Evolutionary conservation across 1,140 invertebrate species (phyloP).

Genomic region (Pseudoatta argentina): DNA sequence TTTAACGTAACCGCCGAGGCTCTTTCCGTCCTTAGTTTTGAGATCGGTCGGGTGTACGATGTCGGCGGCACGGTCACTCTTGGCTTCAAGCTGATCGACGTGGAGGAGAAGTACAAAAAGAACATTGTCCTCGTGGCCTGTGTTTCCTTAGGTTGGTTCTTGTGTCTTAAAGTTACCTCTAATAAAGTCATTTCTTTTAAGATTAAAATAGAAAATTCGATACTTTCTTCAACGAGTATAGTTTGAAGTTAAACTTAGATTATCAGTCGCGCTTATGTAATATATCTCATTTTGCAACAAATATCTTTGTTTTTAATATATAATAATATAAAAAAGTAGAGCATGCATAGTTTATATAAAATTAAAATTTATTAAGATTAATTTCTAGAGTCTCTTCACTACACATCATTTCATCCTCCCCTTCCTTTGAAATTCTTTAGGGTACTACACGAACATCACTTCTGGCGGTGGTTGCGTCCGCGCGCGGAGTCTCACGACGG

Average conservation of each 20-base stretch:
- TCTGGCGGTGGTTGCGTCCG: constrained; percentile 73
- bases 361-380: neutral
- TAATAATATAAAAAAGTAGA: neutral
- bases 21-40: constrained; percentile 89
- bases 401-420: neutral
- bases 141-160: constrained; percentile 79
- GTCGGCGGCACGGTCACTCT: constrained; percentile 90
- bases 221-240: neutral
- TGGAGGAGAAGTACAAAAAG: constrained; percentile 86
- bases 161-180: neutral
- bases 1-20: constrained; percentile 89
- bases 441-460: constrained; percentile 79
- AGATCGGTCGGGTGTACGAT: constrained; percentile 89
- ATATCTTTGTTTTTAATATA: neutral
- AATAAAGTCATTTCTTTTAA: neutral
- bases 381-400: neutral
- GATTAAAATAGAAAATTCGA: neutral
- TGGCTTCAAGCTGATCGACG: constrained; percentile 88
- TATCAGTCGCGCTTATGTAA: neutral
- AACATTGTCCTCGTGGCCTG: constrained; percentile 81
- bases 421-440: constrained; percentile 58
- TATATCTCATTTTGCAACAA: neutral
- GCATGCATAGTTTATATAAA: neutral
- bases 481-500: constrained; percentile 48
- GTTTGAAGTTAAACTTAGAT: neutral